These are phyloP conservation scores for Cephalopachus bancanus DNA, from an alignment of 2,797 vertebrate genomes.

Conservation along the genomic window DNA sequence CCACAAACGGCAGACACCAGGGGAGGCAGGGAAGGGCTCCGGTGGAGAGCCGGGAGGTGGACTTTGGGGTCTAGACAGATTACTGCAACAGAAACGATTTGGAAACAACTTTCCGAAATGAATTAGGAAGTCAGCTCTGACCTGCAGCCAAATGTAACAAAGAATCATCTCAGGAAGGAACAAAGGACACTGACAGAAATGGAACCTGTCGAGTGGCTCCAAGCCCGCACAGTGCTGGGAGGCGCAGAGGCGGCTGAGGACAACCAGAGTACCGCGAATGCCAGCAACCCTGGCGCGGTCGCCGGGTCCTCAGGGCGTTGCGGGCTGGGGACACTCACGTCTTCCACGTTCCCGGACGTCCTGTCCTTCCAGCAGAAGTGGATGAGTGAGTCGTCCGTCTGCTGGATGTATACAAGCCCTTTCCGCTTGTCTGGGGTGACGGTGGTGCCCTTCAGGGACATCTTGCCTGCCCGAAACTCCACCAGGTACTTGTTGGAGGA, in stretches of 20 bases:
- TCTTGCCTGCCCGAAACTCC: constrained; percentile 98
- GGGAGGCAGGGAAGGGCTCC: neutral
- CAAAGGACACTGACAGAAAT: accelerated
- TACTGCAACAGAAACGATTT: too few relatives aligned
- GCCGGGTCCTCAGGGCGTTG: too few relatives aligned
- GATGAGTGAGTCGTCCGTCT: constrained; percentile 97
- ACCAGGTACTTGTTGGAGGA: constrained; percentile 97
- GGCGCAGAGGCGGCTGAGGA: too few relatives aligned
- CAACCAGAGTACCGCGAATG: too few relatives aligned
- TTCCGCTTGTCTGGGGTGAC: constrained; percentile 98
- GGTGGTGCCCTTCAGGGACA: constrained; percentile 95
- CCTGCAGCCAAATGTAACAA: neutral
- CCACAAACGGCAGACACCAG: too few relatives aligned
- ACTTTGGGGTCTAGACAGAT: accelerated
- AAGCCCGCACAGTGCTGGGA: neutral
- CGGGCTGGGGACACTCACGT: constrained; percentile 90
- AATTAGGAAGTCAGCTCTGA: neutral
- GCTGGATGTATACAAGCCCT: constrained; percentile 96
- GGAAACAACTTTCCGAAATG: too few relatives aligned
- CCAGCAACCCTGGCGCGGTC: too few relatives aligned
- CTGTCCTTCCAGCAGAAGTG: constrained; percentile 99
- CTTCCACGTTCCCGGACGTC: constrained; percentile 95
- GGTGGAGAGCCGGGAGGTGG: accelerated
- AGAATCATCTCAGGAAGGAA: too few relatives aligned
- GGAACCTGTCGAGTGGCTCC: neutral